Evolutionary conservation across 1,140 invertebrate genomes (phyloP).

Genomic region (Pomacea maculata): DNA sequence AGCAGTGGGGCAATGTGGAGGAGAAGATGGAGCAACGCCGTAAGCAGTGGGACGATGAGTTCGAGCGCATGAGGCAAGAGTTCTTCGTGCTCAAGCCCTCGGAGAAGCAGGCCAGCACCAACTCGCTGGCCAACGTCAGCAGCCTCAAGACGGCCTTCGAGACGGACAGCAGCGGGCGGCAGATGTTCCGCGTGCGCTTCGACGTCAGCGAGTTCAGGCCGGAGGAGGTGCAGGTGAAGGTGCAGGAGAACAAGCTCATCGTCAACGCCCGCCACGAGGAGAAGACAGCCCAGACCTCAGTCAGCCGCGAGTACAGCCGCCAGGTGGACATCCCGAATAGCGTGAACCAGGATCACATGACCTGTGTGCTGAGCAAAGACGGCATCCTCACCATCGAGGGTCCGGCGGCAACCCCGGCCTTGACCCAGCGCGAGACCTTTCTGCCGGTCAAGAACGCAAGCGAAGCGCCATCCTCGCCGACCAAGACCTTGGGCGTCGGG

Average conservation of each 20-base stretch:
- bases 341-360: constrained; percentile 58
- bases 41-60: constrained; percentile 63
- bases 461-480: constrained; percentile 10
- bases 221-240: constrained; percentile 61
- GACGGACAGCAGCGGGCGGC: constrained; percentile 49
- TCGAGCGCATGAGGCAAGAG: constrained; percentile 59
- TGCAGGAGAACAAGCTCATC: constrained; percentile 57
- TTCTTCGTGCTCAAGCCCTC: constrained; percentile 62
- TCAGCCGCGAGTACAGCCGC: constrained; percentile 61
- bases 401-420: constrained; percentile 33
- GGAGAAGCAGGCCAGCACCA: constrained; percentile 36
- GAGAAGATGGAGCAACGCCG: constrained; percentile 54
- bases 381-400: constrained; percentile 60
- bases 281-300: constrained; percentile 49
- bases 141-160: constrained; percentile 50
- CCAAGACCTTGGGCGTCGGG: constrained; percentile 41
- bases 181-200: constrained; percentile 57
- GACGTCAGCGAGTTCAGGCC: constrained; percentile 62
- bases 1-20: constrained; percentile 61
- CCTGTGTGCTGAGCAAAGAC: constrained; percentile 60
- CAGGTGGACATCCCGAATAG: constrained; percentile 60
- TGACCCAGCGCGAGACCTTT: constrained; percentile 38
- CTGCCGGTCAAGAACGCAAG: constrained; percentile 37
- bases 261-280: constrained; percentile 58
- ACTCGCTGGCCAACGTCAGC: constrained; percentile 40